A percentile compares a stretch with the other conserved stretches of the same genome.
These are phyloP conservation scores for Falco columbarius DNA, from an alignment of 2,797 vertebrate species.

Conservation along the genomic window DNA sequence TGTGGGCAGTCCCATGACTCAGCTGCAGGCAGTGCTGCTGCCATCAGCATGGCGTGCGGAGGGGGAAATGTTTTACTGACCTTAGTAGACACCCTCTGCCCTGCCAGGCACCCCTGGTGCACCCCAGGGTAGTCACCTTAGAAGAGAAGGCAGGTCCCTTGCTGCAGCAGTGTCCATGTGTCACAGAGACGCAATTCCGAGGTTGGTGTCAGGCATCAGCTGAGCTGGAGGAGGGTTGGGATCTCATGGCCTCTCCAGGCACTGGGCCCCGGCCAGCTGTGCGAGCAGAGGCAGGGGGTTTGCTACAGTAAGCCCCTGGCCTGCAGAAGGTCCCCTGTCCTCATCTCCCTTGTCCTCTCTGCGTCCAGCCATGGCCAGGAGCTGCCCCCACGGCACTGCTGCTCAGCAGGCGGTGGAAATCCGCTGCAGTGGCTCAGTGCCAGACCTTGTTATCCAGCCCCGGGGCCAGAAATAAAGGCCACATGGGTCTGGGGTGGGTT, in stretches of 20 bases:
- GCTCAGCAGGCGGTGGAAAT: fast-evolving
- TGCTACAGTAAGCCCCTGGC: background rate
- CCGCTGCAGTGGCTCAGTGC: fast-evolving
- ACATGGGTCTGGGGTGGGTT: background rate
- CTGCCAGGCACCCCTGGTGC: background rate
- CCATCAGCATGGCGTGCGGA: fast-evolving
- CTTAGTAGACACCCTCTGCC: background rate
- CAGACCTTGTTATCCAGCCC: background rate
- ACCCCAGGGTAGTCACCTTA: fast-evolving
- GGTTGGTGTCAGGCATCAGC: background rate
- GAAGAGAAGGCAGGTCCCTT: background rate
- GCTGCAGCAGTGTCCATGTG: fast-evolving
- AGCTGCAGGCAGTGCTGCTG: background rate
- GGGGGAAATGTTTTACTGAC: background rate
- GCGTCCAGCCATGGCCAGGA: fast-evolving
- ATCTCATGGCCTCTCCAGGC: fast-evolving
- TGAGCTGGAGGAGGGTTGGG: background rate
- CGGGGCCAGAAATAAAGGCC: background rate
- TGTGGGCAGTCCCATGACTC: background rate
- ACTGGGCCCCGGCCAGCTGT: background rate
- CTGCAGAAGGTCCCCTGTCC: background rate
- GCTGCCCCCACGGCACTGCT: fast-evolving
- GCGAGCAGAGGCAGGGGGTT: background rate
- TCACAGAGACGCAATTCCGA: fast-evolving
- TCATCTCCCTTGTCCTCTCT: fast-evolving